Percentiles rank a stretch among this genome's conserved stretches.
These are phyloP conservation scores for Tetragonisca angustula DNA, from an alignment of 2,888 invertebrate species.

Conservation along the genomic window DNA sequence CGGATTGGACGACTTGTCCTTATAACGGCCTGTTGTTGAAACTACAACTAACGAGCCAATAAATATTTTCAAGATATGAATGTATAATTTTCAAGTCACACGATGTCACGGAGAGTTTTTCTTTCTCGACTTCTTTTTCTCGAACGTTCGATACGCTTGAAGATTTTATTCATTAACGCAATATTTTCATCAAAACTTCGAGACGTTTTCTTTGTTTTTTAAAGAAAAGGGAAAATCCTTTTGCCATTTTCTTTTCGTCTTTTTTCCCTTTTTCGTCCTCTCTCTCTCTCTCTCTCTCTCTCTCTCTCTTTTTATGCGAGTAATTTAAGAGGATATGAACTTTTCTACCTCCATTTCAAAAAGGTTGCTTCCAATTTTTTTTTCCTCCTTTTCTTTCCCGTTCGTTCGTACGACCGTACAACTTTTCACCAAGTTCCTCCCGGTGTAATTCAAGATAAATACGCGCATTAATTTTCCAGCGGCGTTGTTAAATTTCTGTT, in stretches of 20 bases:
- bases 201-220: neutral
- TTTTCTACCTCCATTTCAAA: conserved; percentile 12
- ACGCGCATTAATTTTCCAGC: conserved; percentile 1
- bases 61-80: too few relatives aligned
- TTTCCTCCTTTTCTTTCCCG: neutral
- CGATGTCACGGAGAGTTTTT: neutral
- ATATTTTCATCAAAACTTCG: neutral
- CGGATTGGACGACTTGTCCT: too few relatives aligned
- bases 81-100: too few relatives aligned
- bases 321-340: conserved; percentile 22
- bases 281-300: neutral
- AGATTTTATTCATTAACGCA: neutral
- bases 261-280: neutral
- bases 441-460: conserved; percentile 6
- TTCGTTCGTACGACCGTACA: neutral
- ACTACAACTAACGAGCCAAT: too few relatives aligned
- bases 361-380: neutral
- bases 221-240: conserved; percentile 10
- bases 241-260: neutral
- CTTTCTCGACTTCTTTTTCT: neutral
- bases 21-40: too few relatives aligned
- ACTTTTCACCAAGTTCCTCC: neutral
- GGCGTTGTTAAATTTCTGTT: conserved; percentile 1
- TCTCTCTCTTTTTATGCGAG: neutral
- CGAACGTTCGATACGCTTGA: neutral